Evolutionary conservation across 1,140 invertebrate genomes (phyloP).

Genomic region (Hycleus phaleratus): DNA sequence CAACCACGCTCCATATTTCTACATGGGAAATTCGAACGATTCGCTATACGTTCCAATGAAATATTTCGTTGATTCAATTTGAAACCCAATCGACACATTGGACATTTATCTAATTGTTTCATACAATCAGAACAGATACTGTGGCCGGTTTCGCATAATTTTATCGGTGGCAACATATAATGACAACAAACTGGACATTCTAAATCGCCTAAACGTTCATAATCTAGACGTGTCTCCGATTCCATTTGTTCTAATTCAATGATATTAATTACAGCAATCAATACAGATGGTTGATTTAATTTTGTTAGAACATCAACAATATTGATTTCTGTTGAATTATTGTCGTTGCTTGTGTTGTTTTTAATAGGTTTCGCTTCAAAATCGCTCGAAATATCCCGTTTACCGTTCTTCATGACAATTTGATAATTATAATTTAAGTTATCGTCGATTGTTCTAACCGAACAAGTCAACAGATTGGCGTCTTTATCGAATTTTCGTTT

Average conservation of each 20-base stretch:
- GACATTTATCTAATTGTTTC: constrained; percentile 9
- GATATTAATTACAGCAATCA: constrained; percentile 18
- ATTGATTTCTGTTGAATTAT: constrained; percentile 14
- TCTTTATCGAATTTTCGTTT: constrained; percentile 21
- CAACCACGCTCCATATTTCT: constrained; percentile 1
- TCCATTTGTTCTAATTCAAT: background rate
- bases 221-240: constrained; percentile 6
- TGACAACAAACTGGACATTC: constrained; percentile 31
- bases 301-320: constrained; percentile 14
- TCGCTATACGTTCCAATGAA: constrained; percentile 19
- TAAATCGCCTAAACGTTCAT: constrained; percentile 18
- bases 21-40: constrained; percentile 19
- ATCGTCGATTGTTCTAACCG: constrained; percentile 7
- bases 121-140: constrained; percentile 29
- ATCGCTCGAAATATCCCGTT: constrained; percentile 4
- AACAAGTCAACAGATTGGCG: constrained; percentile 17
- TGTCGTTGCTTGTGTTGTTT: background rate
- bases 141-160: constrained; percentile 28
- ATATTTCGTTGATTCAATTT: constrained; percentile 24
- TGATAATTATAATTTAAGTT: constrained; percentile 15
- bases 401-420: constrained; percentile 8
- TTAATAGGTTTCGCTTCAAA: constrained; percentile 5
- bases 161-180: constrained; percentile 30
- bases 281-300: constrained; percentile 12
- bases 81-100: constrained; percentile 14